A percentile compares a stretch with the other conserved stretches of the same genome.
phyloP scores from a whole-genome alignment of 2,888 invertebrate species.

The Pheosia tremula region DNA sequence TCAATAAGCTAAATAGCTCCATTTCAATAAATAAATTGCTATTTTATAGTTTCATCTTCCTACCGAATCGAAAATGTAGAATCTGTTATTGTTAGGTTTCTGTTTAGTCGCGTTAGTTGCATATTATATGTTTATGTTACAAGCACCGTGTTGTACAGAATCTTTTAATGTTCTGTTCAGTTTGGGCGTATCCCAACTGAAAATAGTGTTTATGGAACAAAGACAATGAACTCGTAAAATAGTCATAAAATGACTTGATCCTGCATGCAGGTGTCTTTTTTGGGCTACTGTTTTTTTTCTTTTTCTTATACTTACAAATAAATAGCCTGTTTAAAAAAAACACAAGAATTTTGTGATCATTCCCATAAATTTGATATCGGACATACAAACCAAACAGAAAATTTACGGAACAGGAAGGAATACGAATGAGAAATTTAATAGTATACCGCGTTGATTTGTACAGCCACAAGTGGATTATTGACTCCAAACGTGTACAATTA shows the following conservation, averaged over 20 bases:
- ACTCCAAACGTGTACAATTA: slow-evolving; percentile 20
- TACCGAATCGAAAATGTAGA: slow-evolving; percentile 13
- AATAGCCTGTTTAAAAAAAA: too few species aligned
- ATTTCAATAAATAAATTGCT: slow-evolving; percentile 50
- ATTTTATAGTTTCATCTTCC: slow-evolving; percentile 42
- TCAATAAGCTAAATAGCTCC: slow-evolving; percentile 74
- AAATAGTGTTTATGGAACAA: slow-evolving; percentile 73
- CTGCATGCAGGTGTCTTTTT: slow-evolving; percentile 40
- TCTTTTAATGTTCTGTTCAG: slow-evolving; percentile 59
- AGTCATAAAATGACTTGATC: slow-evolving; percentile 54
- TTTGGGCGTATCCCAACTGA: slow-evolving; percentile 53
- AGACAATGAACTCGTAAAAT: slow-evolving; percentile 82
- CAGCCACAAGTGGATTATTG: slow-evolving; percentile 40
- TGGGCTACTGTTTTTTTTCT: slow-evolving; percentile 27
- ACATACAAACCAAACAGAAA: slow-evolving; percentile 36
- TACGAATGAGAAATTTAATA: slow-evolving; percentile 41
- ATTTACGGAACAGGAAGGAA: slow-evolving; percentile 48
- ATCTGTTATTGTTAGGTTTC: slow-evolving; percentile 13
- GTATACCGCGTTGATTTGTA: slow-evolving; percentile 49
- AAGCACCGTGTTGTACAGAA: slow-evolving; percentile 54
- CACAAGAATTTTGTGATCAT: too few species aligned
- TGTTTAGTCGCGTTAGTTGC: slow-evolving; percentile 24
- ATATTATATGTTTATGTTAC: slow-evolving; percentile 47
- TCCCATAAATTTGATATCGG: slow-evolving; percentile 26
- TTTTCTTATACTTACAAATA: too few species aligned